Conservation (phyloP, 2,113 vertebrate genomes). For the Actenoides hombroni region DNA sequence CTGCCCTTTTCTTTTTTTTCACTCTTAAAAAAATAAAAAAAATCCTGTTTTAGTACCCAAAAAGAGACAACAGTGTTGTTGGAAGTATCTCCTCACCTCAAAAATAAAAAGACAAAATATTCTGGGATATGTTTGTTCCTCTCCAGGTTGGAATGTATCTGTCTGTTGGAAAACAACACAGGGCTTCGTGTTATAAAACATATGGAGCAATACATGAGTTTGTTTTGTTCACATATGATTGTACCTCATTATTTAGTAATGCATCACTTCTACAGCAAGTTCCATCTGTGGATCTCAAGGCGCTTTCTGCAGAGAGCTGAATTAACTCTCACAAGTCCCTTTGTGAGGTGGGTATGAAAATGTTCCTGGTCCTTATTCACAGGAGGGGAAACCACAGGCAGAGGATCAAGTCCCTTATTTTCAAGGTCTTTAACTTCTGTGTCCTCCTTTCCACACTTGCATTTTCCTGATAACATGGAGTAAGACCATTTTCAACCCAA, state of each 20-base stretch:
- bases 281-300: constrained; percentile 12
- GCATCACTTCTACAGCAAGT: neutral
- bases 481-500: neutral
- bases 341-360: constrained; percentile 8
- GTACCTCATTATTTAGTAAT: neutral
- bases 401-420: neutral
- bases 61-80: neutral
- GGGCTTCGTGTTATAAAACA: neutral
- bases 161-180: neutral
- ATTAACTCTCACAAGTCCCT: neutral
- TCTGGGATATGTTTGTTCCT: neutral
- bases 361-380: neutral
- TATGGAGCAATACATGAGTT: neutral
- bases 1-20: neutral
- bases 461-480: neutral
- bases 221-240: neutral
- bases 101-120: neutral
- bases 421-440: neutral
- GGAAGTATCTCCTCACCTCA: neutral
- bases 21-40: too few species aligned
- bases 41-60: neutral
- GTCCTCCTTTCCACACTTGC: neutral
- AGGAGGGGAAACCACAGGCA: neutral
- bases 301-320: neutral
- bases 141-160: constrained; percentile 3